These are phyloP conservation scores for Tyria jacobaeae DNA, from an alignment of 2,888 invertebrate genomes.

Conservation along the genomic window DNA sequence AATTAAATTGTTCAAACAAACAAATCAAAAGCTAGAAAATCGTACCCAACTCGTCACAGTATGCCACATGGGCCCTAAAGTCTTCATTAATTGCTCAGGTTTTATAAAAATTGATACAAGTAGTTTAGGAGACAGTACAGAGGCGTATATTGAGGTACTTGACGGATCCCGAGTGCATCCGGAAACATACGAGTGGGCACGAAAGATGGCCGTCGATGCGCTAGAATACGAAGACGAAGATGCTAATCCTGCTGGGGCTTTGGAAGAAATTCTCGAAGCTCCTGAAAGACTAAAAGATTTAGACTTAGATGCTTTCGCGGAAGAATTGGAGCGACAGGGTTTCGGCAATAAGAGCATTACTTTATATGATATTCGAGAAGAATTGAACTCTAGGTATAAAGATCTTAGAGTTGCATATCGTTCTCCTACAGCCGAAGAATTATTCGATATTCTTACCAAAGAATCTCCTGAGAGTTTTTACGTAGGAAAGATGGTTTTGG, in stretches of 20 bases:
- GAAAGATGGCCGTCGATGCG: conserved; percentile 99
- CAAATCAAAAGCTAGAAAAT: conserved; percentile 96
- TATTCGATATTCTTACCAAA: conserved; percentile 98
- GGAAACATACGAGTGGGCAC: conserved; percentile 99
- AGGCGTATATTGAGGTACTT: conserved; percentile 97
- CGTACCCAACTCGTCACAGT: conserved; percentile 97
- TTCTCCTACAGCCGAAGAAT: conserved; percentile 93
- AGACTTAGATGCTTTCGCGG: conserved; percentile 99
- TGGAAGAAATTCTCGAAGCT: conserved; percentile 98
- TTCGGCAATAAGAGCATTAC: conserved; percentile 97
- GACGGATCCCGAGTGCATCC: conserved; percentile 99
- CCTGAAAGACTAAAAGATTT: conserved; percentile 98
- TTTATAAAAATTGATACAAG: conserved; percentile 99
- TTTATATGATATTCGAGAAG: conserved; percentile 98
- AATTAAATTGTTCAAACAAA: conserved; percentile 94
- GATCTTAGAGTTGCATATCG: conserved; percentile 93
- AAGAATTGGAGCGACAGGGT: conserved; percentile 97
- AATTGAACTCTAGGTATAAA: conserved; percentile 97
- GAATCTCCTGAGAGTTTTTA: conserved; percentile 98
- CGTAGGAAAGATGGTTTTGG: conserved; percentile 94
- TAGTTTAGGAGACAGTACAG: conserved; percentile 97
- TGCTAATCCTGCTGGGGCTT: conserved; percentile 97
- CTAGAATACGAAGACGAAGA: conserved; percentile 99
- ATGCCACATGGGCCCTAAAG: conserved; percentile 99
- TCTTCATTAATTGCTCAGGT: conserved; percentile 99